These are phyloP conservation scores for Drosophila seguyi DNA, from an alignment of 1,140 invertebrate species.

Conservation along the genomic window DNA sequence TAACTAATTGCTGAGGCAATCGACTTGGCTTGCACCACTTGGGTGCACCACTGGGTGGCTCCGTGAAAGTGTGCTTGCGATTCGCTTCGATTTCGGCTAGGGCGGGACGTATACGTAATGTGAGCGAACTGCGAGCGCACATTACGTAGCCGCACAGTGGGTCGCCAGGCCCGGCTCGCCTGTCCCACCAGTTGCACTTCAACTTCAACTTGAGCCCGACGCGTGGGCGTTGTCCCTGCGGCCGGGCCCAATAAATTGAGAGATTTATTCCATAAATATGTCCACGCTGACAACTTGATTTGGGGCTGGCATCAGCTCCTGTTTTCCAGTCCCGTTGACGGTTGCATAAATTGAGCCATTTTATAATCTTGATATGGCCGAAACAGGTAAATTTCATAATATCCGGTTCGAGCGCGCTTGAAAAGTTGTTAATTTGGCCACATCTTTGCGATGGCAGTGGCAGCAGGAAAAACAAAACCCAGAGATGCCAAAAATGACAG, in stretches of 20 bases:
- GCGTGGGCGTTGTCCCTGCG: conserved; percentile 67
- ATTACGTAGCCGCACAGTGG: conserved; percentile 77
- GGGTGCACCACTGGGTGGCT: conserved; percentile 15
- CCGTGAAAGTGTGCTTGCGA: conserved; percentile 63
- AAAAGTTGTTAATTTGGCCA: conserved; percentile 81
- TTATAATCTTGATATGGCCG: conserved; percentile 76
- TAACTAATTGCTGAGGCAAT: conserved; percentile 83
- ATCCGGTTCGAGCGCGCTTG: conserved; percentile 79
- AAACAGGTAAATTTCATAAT: conserved; percentile 82
- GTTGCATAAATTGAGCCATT: conserved; percentile 81
- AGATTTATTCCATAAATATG: conserved; percentile 53
- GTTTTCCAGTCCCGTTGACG: conserved; percentile 25
- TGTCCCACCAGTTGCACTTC: conserved; percentile 58
- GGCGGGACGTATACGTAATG: conserved; percentile 47
- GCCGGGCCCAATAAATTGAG: conserved; percentile 32
- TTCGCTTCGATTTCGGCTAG: conserved; percentile 23
- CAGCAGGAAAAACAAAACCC: conserved; percentile 50
- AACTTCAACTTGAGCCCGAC: conserved; percentile 72
- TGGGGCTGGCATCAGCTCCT: conserved; percentile 32
- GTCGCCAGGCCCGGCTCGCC: neutral
- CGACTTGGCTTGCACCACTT: conserved; percentile 47
- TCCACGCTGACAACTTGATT: conserved; percentile 75
- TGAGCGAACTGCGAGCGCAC: conserved; percentile 17
- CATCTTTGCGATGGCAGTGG: conserved; percentile 12
- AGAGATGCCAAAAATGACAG: conserved; percentile 70